Conservation (phyloP, 1,140 invertebrate species). For the Arctopsyche grandis region DNA sequence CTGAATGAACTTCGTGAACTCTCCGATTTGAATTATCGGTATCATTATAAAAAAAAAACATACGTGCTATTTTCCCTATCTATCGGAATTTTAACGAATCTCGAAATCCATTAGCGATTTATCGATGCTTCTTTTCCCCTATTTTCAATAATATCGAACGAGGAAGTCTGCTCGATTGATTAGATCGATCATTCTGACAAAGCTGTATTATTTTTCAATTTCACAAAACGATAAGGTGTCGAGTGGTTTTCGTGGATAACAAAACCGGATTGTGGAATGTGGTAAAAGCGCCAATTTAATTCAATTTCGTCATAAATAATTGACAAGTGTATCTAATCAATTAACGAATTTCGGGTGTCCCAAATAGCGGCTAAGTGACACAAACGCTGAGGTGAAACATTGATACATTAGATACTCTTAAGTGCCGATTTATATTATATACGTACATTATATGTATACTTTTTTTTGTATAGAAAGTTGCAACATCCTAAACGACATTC, state of each 20-base stretch:
- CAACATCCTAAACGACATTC: conserved; percentile 22
- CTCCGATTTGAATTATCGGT: not conserved
- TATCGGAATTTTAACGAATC: not conserved
- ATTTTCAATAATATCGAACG: not conserved
- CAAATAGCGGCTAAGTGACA: not conserved
- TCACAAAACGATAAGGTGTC: conserved; percentile 22
- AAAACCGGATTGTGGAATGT: conserved; percentile 37
- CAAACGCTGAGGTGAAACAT: not conserved
- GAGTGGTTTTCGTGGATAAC: conserved; percentile 32
- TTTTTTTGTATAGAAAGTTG: conserved; percentile 25
- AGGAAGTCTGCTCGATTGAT: not conserved
- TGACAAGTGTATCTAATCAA: conserved; percentile 35
- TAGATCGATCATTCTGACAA: conserved; percentile 10
- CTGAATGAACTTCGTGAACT: conserved; percentile 12
- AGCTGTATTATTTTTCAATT: conserved; percentile 18
- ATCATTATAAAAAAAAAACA: not conserved
- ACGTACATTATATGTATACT: not conserved
- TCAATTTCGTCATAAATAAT: conserved; percentile 25
- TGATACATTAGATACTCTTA: not conserved
- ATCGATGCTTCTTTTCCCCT: not conserved
- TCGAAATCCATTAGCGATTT: conserved; percentile 10
- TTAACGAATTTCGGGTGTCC: conserved; percentile 20
- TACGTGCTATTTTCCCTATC: not conserved
- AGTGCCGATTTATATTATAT: too few species aligned
- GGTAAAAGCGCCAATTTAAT: conserved; percentile 35